A percentile compares a stretch with the other conserved stretches of the same genome.
phyloP scores from a whole-genome alignment of 2,113 vertebrate species.

The Osmerus mordax region DNA sequence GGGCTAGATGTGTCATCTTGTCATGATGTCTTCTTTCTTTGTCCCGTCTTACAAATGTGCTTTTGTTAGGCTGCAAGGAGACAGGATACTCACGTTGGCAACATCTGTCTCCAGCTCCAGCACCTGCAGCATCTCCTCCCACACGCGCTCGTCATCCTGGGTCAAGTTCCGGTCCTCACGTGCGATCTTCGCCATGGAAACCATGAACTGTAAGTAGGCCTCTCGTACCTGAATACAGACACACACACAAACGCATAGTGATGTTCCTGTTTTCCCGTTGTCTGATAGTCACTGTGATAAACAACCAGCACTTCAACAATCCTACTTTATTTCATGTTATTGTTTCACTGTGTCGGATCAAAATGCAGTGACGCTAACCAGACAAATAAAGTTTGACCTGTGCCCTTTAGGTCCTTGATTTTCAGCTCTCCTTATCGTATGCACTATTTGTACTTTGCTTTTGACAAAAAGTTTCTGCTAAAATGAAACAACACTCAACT shows the following conservation, averaged over 20 bases:
- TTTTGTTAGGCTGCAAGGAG: constrained; percentile 21
- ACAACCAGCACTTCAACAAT: background rate
- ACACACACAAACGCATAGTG: background rate
- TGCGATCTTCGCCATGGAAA: constrained; percentile 83
- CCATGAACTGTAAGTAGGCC: constrained; percentile 92
- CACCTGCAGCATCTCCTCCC: constrained; percentile 85
- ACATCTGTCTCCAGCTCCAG: constrained; percentile 89
- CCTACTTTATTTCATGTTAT: background rate
- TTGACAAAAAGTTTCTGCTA: background rate
- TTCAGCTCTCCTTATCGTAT: too few species aligned
- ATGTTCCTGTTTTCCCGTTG: background rate
- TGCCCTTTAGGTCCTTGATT: too few species aligned
- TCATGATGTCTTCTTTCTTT: constrained; percentile 23
- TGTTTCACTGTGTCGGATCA: background rate
- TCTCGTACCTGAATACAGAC: constrained; percentile 77
- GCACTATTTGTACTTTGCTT: background rate
- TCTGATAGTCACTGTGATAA: background rate
- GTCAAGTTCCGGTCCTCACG: constrained; percentile 82
- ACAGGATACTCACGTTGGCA: constrained; percentile 83
- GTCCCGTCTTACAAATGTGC: constrained; percentile 14
- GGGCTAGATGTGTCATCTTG: constrained; percentile 37
- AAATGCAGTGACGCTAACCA: background rate
- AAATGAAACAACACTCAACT: too few species aligned
- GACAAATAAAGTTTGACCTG: too few species aligned
- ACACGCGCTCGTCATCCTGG: constrained; percentile 73